Conservation (phyloP, 2,797 vertebrate species). For the Galago senegalensis region DNA sequence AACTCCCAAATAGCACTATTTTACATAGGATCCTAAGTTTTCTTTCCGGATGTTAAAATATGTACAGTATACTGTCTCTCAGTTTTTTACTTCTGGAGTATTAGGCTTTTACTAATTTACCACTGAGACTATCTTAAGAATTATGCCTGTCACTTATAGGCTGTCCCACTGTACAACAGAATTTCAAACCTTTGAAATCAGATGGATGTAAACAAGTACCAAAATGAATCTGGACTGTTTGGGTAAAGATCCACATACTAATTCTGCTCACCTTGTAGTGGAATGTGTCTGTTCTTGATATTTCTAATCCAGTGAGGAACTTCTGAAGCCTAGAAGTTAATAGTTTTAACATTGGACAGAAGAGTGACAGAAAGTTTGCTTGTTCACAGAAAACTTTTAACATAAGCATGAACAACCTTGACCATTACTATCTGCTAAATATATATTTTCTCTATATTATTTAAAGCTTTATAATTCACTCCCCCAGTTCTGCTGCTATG, state of each 20-base stretch:
- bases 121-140: slow-evolving; percentile 45
- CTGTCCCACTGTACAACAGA: not conserved
- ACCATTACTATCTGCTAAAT: slow-evolving; percentile 10
- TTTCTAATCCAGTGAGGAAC: not conserved
- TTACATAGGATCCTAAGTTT: not conserved
- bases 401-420: not conserved
- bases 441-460: not conserved
- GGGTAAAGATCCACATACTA: not conserved
- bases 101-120: not conserved
- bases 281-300: slow-evolving; percentile 18
- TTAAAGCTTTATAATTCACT: not conserved
- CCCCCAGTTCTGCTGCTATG: not conserved
- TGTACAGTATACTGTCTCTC: not conserved
- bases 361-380: not conserved
- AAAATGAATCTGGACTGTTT: not conserved
- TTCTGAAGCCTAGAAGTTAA: not conserved
- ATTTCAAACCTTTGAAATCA: slow-evolving; percentile 31
- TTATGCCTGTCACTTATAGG: slow-evolving; percentile 4
- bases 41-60: slow-evolving; percentile 45
- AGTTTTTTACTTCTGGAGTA: slow-evolving; percentile 8
- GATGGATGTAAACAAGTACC: not conserved
- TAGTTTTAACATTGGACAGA: slow-evolving; percentile 34
- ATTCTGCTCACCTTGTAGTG: slow-evolving; percentile 34
- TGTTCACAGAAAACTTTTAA: not conserved
- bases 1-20: not conserved